Evolutionary conservation across 2,797 vertebrate species (phyloP).

Genomic region (Intellagama lesueurii): DNA sequence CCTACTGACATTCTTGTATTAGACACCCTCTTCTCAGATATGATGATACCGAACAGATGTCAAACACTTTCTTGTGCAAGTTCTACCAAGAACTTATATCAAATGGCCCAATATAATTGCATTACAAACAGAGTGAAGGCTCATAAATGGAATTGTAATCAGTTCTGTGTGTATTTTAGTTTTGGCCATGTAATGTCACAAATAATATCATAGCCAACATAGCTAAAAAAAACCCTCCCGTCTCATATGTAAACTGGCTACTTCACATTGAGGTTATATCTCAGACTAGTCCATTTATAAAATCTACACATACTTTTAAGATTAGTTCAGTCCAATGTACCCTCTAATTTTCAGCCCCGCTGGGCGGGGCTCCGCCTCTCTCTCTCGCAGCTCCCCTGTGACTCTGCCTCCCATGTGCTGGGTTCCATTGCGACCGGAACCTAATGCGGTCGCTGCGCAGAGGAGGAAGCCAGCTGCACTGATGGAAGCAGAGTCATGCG

Average conservation of each 20-base stretch:
- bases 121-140: neutral
- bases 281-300: neutral
- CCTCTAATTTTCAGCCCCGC: no score
- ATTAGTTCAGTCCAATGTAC: slow-evolving; percentile 25
- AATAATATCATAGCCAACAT: neutral
- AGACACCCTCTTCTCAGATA: neutral
- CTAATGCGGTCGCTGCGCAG: no score
- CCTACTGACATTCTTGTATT: neutral
- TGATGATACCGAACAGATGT: neutral
- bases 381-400: no score
- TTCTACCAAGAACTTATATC: neutral
- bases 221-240: neutral
- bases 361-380: no score
- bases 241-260: neutral
- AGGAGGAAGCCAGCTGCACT: no score
- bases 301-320: neutral
- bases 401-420: no score
- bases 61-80: neutral
- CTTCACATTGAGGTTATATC: neutral
- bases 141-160: neutral
- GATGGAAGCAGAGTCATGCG: no score
- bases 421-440: no score
- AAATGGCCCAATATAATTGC: neutral
- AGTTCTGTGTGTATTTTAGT: neutral
- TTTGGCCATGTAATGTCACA: neutral